A percentile compares a stretch with the other conserved stretches of the same genome.
Evolutionary conservation across 2,888 invertebrate species (phyloP).

Genomic region (Nipponacmea schrenckii): DNA sequence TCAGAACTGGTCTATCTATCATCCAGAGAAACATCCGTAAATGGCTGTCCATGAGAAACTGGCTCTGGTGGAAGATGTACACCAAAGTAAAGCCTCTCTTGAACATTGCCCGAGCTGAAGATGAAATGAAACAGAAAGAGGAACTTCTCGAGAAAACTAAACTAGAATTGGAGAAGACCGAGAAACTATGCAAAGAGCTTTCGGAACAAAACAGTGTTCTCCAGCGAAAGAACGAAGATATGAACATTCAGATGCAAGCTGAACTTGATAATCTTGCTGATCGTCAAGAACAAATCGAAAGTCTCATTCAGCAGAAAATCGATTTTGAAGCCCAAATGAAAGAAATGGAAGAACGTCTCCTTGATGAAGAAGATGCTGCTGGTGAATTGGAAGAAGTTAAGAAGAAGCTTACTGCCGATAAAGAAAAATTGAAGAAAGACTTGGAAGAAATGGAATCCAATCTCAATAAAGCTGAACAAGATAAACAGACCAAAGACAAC

Average conservation of each 20-base stretch:
- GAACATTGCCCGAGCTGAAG: slow-evolving; percentile 98
- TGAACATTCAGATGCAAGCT: slow-evolving; percentile 88
- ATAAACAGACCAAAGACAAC: slow-evolving; percentile 98
- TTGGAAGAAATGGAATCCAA: slow-evolving; percentile 94
- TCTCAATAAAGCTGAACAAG: slow-evolving; percentile 81
- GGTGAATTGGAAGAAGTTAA: slow-evolving; percentile 93
- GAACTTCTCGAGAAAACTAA: slow-evolving; percentile 96
- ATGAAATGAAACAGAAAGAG: slow-evolving; percentile 95
- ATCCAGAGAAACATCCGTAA: slow-evolving; percentile 99
- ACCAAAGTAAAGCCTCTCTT: slow-evolving; percentile 82
- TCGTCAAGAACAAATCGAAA: slow-evolving; percentile 91
- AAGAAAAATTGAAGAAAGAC: slow-evolving; percentile 94
- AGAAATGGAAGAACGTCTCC: slow-evolving; percentile 97
- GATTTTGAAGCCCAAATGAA: slow-evolving; percentile 93
- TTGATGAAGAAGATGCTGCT: slow-evolving; percentile 96
- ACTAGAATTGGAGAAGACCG: slow-evolving; percentile 92
- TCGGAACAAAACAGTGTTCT: slow-evolving; percentile 93
- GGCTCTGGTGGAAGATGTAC: slow-evolving; percentile 99
- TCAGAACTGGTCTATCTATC: slow-evolving; percentile 90
- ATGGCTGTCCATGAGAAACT: slow-evolving; percentile 98
- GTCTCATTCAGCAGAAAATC: slow-evolving; percentile 93
- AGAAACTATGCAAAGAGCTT: slow-evolving; percentile 95
- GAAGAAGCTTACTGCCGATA: slow-evolving; percentile 97
- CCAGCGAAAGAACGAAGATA: slow-evolving; percentile 91
- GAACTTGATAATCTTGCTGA: slow-evolving; percentile 92